Evolutionary conservation across 2,113 vertebrate genomes (phyloP).

Genomic region (Dendrocopos noguchii): DNA sequence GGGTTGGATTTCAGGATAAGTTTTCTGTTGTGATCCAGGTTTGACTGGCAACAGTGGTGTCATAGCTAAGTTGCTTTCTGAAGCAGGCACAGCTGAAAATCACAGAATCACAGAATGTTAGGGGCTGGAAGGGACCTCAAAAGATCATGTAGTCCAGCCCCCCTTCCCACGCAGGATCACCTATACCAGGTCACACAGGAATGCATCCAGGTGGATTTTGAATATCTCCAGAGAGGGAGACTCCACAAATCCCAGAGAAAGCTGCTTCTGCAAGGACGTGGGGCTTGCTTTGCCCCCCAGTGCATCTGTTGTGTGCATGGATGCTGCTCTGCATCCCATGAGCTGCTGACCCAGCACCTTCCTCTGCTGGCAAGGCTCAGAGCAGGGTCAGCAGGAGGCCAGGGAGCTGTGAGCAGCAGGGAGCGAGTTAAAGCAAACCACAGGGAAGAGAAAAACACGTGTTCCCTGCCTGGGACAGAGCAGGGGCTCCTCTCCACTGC

Average conservation of each 20-base stretch:
- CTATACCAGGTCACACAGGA: no score
- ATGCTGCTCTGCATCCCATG: not conserved
- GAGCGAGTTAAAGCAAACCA: not conserved
- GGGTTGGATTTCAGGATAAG: not conserved
- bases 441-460: constrained; percentile 38
- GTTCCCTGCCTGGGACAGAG: constrained; percentile 20
- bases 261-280: not conserved
- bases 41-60: not conserved
- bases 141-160: no score
- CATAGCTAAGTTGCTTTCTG: not conserved
- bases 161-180: no score
- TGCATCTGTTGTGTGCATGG: accelerated
- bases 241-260: not conserved
- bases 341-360: not conserved
- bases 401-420: accelerated
- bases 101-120: no score
- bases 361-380: not conserved
- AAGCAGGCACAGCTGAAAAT: not conserved
- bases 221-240: no score
- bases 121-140: no score
- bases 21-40: not conserved
- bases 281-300: not conserved
- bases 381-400: accelerated
- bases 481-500: not conserved
- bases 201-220: no score